Evolutionary conservation across 2,888 invertebrate genomes (phyloP), one percentile per base, ranked within the genome.

Genomic region (Unio pictorum): DNA sequence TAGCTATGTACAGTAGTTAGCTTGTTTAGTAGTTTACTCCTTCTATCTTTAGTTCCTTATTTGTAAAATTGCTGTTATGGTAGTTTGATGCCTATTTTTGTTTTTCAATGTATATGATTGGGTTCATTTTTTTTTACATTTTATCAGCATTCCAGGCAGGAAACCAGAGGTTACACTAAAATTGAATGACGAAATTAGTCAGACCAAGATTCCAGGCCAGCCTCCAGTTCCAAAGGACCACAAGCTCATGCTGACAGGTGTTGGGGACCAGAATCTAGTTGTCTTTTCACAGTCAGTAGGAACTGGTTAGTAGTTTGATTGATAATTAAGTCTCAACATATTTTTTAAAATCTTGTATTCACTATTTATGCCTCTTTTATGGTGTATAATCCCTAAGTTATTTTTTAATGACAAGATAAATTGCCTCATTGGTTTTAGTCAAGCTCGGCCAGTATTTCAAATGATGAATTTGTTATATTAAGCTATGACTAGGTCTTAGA

Each of bases 261-360:
- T 97, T 3, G 95, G 95, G 0, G 94, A 95, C 82, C 98, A 98
- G 91, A 96, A 95, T 28, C 92, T 98, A 73, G 97, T 96, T 63
- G 96, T 98, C 20, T 97, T 97, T 90, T 96, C 97, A 34, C 96
- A 96, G 91, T 92, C 93, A 80, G 69, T 62, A 68, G 68, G 72
- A 73, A 45, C 45, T 45, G 45, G 45, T 45, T 45, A 45, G 45
- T 45, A 45, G 45, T 3, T 45, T 45, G 45, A 45, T 11, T 45
- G 45, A 45, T 3, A 45, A 34, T 34, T 45, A 45, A 11, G 45
- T 45, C 45, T 15, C 45, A 11, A 45, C 11, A 45, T 45, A 45
- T 45, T 45, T 45, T 45, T 45, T 45, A 3, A 1, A 45, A 45
- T 45, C 45, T 45, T 45, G 45, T 45, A 45, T 3, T 45, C 45